phyloP scores from a whole-genome alignment of 2,797 vertebrate genomes.

The Thaleichthys pacificus region DNA sequence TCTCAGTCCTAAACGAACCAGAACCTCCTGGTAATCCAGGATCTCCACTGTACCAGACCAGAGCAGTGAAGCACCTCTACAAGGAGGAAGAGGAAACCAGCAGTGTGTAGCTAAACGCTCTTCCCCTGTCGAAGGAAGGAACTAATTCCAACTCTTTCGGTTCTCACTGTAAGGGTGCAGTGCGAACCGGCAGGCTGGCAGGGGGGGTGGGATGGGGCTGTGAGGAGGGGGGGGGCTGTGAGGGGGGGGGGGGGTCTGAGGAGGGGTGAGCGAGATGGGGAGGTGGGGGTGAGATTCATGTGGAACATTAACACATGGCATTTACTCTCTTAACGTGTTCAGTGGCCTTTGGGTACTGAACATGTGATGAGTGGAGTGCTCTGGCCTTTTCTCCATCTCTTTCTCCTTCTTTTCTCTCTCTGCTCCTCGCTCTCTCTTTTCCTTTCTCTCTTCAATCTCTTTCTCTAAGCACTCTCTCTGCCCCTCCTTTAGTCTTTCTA shows the following conservation, averaged over 20 bases:
- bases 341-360: constrained; percentile 59
- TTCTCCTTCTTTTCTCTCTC: background rate
- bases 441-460: background rate
- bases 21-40: too few species aligned
- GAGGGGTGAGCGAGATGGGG: constrained; percentile 41
- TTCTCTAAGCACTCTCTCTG: background rate
- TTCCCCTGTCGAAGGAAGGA: too few species aligned
- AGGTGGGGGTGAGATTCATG: constrained; percentile 2
- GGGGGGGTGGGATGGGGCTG: constrained; percentile 7
- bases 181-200: too few species aligned
- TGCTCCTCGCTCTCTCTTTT: background rate
- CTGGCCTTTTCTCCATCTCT: constrained; percentile 18
- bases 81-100: too few species aligned
- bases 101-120: too few species aligned
- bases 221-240: constrained; percentile 21
- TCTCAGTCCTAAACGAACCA: too few species aligned
- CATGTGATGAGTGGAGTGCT: constrained; percentile 37
- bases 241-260: constrained; percentile 1
- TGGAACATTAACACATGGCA: constrained; percentile 60
- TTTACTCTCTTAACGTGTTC: constrained; percentile 60
- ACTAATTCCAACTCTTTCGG: too few species aligned
- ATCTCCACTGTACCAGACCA: too few species aligned
- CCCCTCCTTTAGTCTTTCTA: background rate
- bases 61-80: too few species aligned
- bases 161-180: too few species aligned